Conservation (phyloP, 2,113 vertebrate species). For the Dendropsophus ebraccatus region DNA sequence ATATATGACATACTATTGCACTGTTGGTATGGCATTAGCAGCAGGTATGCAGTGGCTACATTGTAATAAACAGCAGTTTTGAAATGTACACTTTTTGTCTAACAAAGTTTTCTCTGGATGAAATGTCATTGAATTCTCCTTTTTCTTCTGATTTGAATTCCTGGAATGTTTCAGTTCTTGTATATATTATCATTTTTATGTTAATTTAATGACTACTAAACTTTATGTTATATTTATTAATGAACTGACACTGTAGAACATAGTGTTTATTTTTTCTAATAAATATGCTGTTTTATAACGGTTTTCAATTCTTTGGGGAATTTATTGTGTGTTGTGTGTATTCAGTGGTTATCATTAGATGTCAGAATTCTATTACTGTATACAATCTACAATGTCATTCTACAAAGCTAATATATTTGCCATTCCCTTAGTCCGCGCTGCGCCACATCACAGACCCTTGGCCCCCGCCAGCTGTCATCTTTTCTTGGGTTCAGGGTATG, state of each 20-base stretch:
- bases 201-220: constrained; percentile 74
- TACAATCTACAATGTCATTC: neutral
- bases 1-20: neutral
- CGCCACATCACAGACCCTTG: too few species aligned
- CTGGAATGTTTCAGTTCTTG: constrained; percentile 35
- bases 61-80: neutral
- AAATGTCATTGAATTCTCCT: neutral
- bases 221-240: constrained; percentile 75
- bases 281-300: constrained; percentile 68
- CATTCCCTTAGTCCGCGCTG: too few species aligned
- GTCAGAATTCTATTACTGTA: neutral
- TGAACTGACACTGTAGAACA: constrained; percentile 71
- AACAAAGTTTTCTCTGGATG: neutral
- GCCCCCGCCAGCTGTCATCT: too few species aligned
- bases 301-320: constrained; percentile 58
- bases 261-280: constrained; percentile 76
- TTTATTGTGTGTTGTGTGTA: too few species aligned
- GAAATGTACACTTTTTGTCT: neutral
- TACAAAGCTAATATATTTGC: too few species aligned
- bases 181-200: constrained; percentile 61
- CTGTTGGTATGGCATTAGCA: neutral
- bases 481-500: too few species aligned
- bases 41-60: neutral
- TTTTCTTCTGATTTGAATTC: constrained; percentile 10
- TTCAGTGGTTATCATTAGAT: constrained; percentile 3